Percentiles rank a stretch among this genome's conserved stretches.
Conservation (phyloP, 2,797 vertebrate species). For the Acanthurus lineatus region DNA sequence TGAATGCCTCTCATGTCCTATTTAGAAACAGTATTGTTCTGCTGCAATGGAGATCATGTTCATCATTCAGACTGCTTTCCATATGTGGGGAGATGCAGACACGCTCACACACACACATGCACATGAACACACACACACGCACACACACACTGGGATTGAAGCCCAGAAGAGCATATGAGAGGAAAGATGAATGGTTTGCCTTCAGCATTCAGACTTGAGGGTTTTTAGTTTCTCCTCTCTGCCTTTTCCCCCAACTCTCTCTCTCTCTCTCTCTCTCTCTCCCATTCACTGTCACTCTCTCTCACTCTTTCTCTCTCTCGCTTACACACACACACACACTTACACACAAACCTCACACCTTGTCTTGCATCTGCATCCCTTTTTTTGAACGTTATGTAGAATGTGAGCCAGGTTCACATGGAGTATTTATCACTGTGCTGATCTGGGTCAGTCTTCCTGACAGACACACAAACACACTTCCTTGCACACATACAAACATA, state of each 20-base stretch:
- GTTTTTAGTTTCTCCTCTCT: constrained; percentile 44
- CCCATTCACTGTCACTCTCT: neutral
- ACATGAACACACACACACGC: constrained; percentile 24
- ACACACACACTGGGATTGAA: constrained; percentile 61
- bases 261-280: neutral
- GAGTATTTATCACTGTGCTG: constrained; percentile 60
- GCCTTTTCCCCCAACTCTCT: neutral
- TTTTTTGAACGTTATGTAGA: constrained; percentile 26
- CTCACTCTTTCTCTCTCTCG: neutral
- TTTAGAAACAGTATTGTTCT: constrained; percentile 81
- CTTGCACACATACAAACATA: constrained; percentile 26
- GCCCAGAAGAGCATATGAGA: constrained; percentile 79
- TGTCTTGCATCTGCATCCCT: constrained; percentile 29
- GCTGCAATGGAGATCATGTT: constrained; percentile 78
- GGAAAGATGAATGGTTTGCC: constrained; percentile 79
- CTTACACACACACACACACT: neutral
- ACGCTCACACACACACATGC: constrained; percentile 40
- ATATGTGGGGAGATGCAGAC: constrained; percentile 56
- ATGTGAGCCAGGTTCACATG: constrained; percentile 43
- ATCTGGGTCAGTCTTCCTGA: constrained; percentile 70
- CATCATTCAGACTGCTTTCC: constrained; percentile 74
- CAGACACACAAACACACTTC: constrained; percentile 28
- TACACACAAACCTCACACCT: constrained; percentile 19
- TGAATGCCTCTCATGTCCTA: constrained; percentile 78
- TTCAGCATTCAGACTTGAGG: constrained; percentile 74